Evolutionary conservation across 2,888 invertebrate genomes (phyloP).

Genomic region (Dynastes hyllus): DNA sequence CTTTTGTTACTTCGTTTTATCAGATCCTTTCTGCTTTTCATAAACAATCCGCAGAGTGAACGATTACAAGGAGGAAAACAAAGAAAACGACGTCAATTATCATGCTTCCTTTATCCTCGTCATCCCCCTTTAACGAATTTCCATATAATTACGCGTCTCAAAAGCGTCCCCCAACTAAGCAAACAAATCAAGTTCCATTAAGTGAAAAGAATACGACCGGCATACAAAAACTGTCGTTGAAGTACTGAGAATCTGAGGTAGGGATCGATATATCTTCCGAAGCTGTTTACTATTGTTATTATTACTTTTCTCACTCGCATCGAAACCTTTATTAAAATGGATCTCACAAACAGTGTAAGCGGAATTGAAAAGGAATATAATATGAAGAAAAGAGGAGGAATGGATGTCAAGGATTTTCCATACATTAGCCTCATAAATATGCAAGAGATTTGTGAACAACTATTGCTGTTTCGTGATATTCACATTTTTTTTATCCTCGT

Average conservation of each 20-base stretch:
- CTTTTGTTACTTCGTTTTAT: too few species aligned
- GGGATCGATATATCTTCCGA: conserved; percentile 21
- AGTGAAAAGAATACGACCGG: conserved; percentile 18
- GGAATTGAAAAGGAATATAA: conserved; percentile 1
- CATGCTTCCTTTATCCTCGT: conserved; percentile 32
- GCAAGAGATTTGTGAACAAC: conserved; percentile 27
- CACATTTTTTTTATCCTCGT: not conserved
- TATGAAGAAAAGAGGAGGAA: conserved; percentile 2
- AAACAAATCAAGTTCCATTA: conserved; percentile 39
- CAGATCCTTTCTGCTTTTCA: not conserved
- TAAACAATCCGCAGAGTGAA: conserved; percentile 16
- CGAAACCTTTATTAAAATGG: conserved; percentile 3
- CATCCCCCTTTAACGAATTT: conserved; percentile 44
- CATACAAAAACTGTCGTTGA: not conserved
- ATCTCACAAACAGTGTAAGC: not conserved
- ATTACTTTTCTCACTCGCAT: conserved; percentile 6
- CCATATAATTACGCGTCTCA: conserved; percentile 40
- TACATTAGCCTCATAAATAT: conserved; percentile 31
- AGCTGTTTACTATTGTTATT: conserved; percentile 24
- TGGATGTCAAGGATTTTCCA: conserved; percentile 8
- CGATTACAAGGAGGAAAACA: conserved; percentile 15
- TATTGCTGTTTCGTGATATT: conserved; percentile 13
- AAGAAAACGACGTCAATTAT: conserved; percentile 41
- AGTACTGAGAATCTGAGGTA: not conserved
- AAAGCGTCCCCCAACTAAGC: conserved; percentile 19